A percentile compares a stretch with the other conserved stretches of the same genome.
phyloP scores from a whole-genome alignment of 2,888 invertebrate genomes.

The Monopis laevigella region DNA sequence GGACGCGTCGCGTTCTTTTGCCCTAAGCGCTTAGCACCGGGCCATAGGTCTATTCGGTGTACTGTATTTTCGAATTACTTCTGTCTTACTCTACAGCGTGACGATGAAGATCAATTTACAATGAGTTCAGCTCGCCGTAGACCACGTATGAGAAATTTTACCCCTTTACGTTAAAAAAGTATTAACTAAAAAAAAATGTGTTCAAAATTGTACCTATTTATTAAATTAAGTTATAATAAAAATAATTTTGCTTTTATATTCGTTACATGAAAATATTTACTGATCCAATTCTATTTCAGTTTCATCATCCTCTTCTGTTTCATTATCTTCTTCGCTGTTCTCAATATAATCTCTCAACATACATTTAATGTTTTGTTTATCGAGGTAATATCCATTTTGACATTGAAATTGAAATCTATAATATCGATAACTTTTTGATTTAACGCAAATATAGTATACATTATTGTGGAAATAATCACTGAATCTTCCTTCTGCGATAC shows the following conservation, averaged over 20 bases:
- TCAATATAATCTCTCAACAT: no score
- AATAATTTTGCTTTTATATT: no score
- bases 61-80: slow-evolving; percentile 57
- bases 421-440: slow-evolving; percentile 27
- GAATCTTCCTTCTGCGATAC: slow-evolving; percentile 47
- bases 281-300: no score
- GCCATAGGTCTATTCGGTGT: slow-evolving; percentile 37
- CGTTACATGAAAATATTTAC: no score
- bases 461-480: slow-evolving; percentile 39
- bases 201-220: no score
- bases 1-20: slow-evolving; percentile 46
- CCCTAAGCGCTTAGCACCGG: slow-evolving; percentile 39
- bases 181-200: no score
- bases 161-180: no score
- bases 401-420: slow-evolving; percentile 38
- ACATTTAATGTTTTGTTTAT: slow-evolving; percentile 4
- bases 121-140: slow-evolving; percentile 33
- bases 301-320: no score
- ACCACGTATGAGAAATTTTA: slow-evolving; percentile 24
- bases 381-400: not conserved
- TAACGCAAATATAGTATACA: slow-evolving; percentile 51
- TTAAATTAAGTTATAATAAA: no score
- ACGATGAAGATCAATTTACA: slow-evolving; percentile 43
- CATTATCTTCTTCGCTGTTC: no score
- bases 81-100: slow-evolving; percentile 46